Percentiles rank a stretch among this genome's conserved stretches.
phyloP scores from a whole-genome alignment of 2,797 vertebrate species.

The Podarcis siculus region DNA sequence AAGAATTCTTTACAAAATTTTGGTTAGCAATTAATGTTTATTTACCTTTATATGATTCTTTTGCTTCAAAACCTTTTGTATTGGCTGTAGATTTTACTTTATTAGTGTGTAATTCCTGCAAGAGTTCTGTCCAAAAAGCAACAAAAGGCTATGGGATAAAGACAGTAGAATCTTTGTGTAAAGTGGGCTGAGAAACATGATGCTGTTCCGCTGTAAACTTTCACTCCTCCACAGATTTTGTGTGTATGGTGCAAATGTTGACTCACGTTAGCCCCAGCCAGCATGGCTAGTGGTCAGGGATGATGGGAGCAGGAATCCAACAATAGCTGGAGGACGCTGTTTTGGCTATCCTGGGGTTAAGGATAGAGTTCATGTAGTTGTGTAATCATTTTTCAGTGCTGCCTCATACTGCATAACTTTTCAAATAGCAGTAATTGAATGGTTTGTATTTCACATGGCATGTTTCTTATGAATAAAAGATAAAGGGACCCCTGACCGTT shows the following conservation, averaged over 20 bases:
- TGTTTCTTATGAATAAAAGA: neutral
- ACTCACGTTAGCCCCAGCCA: too few species aligned
- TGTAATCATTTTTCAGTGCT: neutral
- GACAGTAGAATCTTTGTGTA: neutral
- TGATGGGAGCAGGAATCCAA: too few species aligned
- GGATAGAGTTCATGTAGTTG: neutral
- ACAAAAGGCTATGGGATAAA: neutral
- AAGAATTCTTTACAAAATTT: neutral
- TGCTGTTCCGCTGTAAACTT: neutral
- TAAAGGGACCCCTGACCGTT: too few species aligned
- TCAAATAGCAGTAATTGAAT: neutral
- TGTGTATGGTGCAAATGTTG: neutral
- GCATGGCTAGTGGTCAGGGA: too few species aligned
- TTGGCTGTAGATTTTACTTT: neutral
- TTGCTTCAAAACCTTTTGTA: neutral
- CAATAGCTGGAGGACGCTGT: too few species aligned
- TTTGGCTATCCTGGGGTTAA: neutral
- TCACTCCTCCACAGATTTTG: neutral
- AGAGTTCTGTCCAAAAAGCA: neutral
- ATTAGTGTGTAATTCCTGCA: neutral
- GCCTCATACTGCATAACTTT: neutral
- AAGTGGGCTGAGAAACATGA: neutral
- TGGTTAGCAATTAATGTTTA: neutral
- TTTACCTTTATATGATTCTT: neutral
- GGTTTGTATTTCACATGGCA: neutral